These are phyloP conservation scores for Steatornis caripensis DNA, from an alignment of 2,113 vertebrate species.

Conservation along the genomic window DNA sequence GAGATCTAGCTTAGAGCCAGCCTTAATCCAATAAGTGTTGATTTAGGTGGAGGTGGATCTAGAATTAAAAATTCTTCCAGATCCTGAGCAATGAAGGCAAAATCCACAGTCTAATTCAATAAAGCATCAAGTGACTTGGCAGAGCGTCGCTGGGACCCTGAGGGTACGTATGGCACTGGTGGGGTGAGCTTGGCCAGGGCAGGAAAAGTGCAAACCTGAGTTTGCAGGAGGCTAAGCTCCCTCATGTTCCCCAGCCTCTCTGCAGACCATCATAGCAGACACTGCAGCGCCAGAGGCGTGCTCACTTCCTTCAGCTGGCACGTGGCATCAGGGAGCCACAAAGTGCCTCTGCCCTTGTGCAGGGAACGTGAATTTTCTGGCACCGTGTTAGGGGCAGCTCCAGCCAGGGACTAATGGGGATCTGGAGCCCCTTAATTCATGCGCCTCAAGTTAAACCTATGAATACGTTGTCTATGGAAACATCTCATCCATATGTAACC, in stretches of 20 bases:
- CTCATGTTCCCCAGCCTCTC: background rate
- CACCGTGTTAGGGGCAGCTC: background rate
- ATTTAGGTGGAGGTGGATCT: background rate
- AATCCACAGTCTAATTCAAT: background rate
- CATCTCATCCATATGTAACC: background rate
- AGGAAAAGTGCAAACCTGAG: background rate
- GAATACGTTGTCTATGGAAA: background rate
- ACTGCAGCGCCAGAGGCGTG: fast-evolving
- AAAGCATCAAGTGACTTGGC: background rate
- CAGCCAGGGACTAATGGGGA: background rate
- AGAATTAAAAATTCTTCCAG: background rate
- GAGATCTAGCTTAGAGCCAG: background rate
- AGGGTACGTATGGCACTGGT: background rate
- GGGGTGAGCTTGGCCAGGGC: background rate
- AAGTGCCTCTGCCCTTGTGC: background rate
- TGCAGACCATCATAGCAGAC: background rate
- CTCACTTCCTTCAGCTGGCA: background rate
- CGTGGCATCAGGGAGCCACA: background rate
- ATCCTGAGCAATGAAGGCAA: background rate
- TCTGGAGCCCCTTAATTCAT: background rate
- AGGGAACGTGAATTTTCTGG: background rate
- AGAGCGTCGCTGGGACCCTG: fast-evolving
- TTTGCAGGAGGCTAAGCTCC: background rate
- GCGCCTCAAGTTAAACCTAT: background rate
- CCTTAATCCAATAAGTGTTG: background rate